Evolutionary conservation across 2,797 vertebrate species (phyloP), one percentile per base, ranked within the genome.

Genomic region (Nyctalus aviator): DNA sequence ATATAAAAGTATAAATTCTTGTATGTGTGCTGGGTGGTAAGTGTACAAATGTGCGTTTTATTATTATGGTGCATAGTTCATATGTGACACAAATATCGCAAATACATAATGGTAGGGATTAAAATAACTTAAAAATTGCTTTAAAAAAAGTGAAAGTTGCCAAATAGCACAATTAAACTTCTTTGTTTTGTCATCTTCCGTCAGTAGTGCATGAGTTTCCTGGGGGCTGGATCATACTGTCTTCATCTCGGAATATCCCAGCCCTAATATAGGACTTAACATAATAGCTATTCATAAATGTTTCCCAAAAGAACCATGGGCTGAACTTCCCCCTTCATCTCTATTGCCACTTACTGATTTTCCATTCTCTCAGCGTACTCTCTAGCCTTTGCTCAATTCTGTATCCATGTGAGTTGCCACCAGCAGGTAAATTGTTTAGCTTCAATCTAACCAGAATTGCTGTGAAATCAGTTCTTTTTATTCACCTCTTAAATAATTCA

Each of bases 401-500:
- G n/a, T 73, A 82, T 77, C 82, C 46, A 1, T 53, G 23, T 69
- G 10, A 64, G n/a, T 88, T 91, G 46, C 91, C 11, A 76, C 84
- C 71, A 90, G 69, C 89, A 93, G 94, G 95, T 72, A 85, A 94
- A 85, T 82, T 84, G 69, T 90, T 96, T 85, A 89, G 71, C 84
- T 96, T 85, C 71, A 35, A 0, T 84, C 76, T 93, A 75, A 87
- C 73, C 64, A 93, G 73, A 94, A 94, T 59, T 78, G 73, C 94
- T 92, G 18, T 75, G 66, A 94, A 96, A 94, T 94, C 59, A 83
- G 35, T 84, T 90, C 59, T 93, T 92, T 92, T 71, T 84, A 93
- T 81, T 96, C 81, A 44, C 89, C 84, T 76, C 68, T 93, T 93
- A 93, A 95, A 57, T 96, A 95, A 87, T 87, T 93, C 81, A 87